Conservation (phyloP, 2,113 vertebrate species). For the Raphicerus campestris region DNA sequence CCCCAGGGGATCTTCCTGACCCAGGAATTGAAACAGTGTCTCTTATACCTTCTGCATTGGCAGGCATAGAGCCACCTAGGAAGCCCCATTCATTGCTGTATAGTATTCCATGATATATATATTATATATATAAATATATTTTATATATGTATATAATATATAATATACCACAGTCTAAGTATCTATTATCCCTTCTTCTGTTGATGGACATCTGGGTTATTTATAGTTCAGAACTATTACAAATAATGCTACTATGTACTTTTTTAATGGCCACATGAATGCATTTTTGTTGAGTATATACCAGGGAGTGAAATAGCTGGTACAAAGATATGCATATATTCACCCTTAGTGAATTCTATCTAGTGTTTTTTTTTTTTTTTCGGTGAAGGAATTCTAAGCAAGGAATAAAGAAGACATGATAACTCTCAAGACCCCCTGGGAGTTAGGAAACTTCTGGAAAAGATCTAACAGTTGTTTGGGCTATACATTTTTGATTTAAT, state of each 20-base stretch:
- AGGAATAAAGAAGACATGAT: not conserved
- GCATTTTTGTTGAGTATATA: not conserved
- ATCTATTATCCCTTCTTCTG: not conserved
- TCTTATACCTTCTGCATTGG: not conserved
- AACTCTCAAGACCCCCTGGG: not conserved
- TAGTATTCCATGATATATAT: not conserved
- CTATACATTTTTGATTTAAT: not conserved
- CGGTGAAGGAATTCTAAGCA: not conserved
- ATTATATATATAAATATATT: not conserved
- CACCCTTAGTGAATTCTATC: not conserved
- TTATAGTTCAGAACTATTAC: not conserved
- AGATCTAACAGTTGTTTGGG: not conserved
- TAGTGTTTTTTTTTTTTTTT: not conserved
- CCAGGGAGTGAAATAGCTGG: not conserved
- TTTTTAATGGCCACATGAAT: not conserved
- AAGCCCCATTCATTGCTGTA: not conserved
- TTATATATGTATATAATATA: not conserved
- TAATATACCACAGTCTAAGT: not conserved
- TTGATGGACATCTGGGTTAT: not conserved
- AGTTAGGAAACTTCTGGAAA: not conserved
- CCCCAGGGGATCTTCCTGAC: not conserved
- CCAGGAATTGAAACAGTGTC: not conserved
- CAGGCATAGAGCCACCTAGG: not conserved
- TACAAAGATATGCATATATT: not conserved
- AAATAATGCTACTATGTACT: not conserved